These are phyloP conservation scores for Drosophila neutralis DNA, from an alignment of 2,888 invertebrate genomes.

Conservation along the genomic window DNA sequence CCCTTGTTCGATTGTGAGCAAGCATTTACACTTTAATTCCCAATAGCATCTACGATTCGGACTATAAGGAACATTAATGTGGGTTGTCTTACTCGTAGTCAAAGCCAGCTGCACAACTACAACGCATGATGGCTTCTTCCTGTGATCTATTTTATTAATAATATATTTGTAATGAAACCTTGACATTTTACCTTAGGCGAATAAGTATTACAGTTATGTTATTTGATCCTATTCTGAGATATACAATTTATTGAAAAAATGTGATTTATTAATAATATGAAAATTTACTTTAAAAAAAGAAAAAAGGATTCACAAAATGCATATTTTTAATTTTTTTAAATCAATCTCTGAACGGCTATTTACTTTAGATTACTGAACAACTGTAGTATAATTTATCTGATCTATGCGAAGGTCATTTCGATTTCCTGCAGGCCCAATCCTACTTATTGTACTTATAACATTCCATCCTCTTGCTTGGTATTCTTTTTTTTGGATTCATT, in stretches of 20 bases:
- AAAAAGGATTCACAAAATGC: rapidly evolving
- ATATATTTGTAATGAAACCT: neutral
- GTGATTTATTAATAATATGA: neutral
- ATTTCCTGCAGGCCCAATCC: conserved; percentile 1
- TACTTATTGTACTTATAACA: conserved; percentile 12
- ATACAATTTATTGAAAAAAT: neutral
- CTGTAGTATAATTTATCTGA: neutral
- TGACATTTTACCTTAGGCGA: neutral
- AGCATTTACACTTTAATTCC: conserved; percentile 49
- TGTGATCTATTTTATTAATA: neutral
- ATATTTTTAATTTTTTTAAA: neutral
- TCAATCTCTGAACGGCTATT: neutral
- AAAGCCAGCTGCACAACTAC: conserved; percentile 2
- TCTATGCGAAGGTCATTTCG: conserved; percentile 7
- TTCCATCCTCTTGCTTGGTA: neutral
- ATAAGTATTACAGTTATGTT: neutral
- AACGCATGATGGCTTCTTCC: neutral
- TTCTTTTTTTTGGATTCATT: neutral
- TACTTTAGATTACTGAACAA: neutral
- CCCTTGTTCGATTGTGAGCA: conserved; percentile 17
- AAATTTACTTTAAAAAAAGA: neutral
- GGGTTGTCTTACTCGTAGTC: neutral
- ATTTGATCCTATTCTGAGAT: neutral
- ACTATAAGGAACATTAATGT: conserved; percentile 11
- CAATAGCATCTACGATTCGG: conserved; percentile 27